Base-by-base conservation (phyloP, 2,113 vertebrate genomes). In the Eleginops maclovinus region DNA sequence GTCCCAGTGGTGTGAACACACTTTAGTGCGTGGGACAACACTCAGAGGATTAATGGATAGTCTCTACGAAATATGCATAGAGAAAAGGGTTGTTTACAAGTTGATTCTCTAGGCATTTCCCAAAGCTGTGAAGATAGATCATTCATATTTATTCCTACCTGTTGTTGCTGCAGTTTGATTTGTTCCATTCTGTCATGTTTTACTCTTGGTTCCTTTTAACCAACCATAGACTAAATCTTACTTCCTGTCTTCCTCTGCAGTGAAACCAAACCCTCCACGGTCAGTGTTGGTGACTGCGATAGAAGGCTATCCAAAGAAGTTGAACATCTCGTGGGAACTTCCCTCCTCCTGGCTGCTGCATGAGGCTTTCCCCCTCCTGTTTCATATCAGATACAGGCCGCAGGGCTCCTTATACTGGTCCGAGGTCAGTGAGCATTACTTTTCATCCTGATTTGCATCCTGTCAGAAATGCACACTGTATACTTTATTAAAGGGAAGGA, bases 221-320 rank as follows among this genome's bases (percentile, higher is more conserved):
- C 11, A 64, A 50, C 22, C 47, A 22, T 2, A 16, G 26, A 49
- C 47, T 40, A 22, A 40, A 16, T n/a, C 16, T 17, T 28, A 3
- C 59, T 13, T 0, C 63, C 14, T 40, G 2, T 85, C 4, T 70
- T 16, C 65, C 15, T 59, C 36, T 65, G 13, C 82, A 95, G 95
- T 95, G 81, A 94, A 94, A 79, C 95, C 95, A 2, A 86, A 95
- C 62, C 92, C 94, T 74, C 94, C 94, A 10, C 87, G 93, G 73
- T 72, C 28, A 0, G 66, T 95, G 72, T 1, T 1, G 28, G 87
- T 76, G 15, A 11, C 77, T n/a, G 47, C 63, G 12, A 21, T 91
- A 15, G 72, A 77, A 36, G 92, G 89, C 1, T 72, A 76, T 24
- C 88, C 93, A n/a, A 87, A 63, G 56, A 87, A 75, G 65, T 88